Evolutionary conservation across 92 coral and sea anemone species (phyloP).

Genomic region (Heteractis magnifica): DNA sequence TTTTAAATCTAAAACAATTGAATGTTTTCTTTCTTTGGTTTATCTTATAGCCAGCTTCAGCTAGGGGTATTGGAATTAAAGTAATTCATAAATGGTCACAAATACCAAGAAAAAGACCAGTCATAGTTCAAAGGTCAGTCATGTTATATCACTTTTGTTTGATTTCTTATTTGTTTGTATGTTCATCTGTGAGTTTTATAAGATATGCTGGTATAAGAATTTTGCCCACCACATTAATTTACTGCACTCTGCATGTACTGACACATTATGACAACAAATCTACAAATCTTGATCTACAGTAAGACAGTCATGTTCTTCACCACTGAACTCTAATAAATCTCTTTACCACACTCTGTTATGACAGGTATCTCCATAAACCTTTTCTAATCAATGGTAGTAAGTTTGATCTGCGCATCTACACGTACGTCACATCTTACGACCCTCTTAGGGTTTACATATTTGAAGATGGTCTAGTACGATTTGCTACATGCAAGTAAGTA

Average conservation of each 20-base stretch:
- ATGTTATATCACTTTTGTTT: too few relatives aligned
- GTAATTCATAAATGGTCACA: constrained; percentile 97
- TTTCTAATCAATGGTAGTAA: constrained; percentile 93
- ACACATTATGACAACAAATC: too few relatives aligned
- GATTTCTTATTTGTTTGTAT: too few relatives aligned
- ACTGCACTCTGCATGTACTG: too few relatives aligned
- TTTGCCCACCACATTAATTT: too few relatives aligned
- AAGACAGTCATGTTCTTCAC: too few relatives aligned
- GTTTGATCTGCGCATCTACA: constrained; percentile 96
- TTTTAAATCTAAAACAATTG: neutral
- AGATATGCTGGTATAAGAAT: too few relatives aligned
- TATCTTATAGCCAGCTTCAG: constrained; percentile 88
- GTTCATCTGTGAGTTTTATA: too few relatives aligned
- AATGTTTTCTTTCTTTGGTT: neutral
- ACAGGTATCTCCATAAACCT: constrained; percentile 92
- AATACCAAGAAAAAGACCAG: constrained; percentile 94
- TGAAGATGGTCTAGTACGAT: constrained; percentile 97
- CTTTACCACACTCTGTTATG: neutral
- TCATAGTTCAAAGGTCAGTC: constrained; percentile 84
- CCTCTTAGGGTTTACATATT: constrained; percentile 92
- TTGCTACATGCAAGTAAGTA: constrained; percentile 99
- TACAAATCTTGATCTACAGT: too few relatives aligned
- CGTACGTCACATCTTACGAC: constrained; percentile 88
- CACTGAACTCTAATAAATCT: neutral
- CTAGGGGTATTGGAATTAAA: constrained; percentile 93